These are phyloP conservation scores for Stegostoma tigrinum DNA, from an alignment of 2,113 vertebrate species.

Conservation along the genomic window DNA sequence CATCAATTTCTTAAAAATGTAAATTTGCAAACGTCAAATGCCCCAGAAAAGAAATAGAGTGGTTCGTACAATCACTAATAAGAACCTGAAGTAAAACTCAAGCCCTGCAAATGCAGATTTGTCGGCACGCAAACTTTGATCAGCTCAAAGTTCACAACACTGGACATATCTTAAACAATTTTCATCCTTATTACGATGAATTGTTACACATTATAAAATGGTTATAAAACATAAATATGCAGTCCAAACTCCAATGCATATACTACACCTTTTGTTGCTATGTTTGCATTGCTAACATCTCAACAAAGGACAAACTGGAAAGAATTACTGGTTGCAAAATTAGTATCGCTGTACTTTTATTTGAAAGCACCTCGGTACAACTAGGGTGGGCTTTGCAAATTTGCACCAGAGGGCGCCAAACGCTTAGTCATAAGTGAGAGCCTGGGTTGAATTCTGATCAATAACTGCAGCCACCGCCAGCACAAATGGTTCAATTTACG, in stretches of 20 bases:
- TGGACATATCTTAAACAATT: background rate
- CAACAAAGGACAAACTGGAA: background rate
- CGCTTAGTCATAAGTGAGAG: background rate
- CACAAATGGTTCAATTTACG: background rate
- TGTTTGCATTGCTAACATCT: background rate
- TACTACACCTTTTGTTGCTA: background rate
- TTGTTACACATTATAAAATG: background rate
- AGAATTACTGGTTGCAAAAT: background rate
- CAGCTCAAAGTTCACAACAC: background rate
- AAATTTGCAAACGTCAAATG: background rate
- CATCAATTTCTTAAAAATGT: background rate
- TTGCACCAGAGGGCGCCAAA: slow-evolving; percentile 5
- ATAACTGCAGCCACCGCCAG: background rate
- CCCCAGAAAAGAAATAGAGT: background rate
- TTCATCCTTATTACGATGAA: background rate
- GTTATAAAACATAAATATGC: background rate
- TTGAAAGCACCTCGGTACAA: background rate
- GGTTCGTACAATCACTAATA: background rate
- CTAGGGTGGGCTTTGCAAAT: background rate
- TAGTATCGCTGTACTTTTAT: background rate
- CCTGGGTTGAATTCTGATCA: background rate
- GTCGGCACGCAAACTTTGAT: background rate
- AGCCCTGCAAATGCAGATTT: background rate
- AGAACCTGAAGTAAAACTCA: background rate
- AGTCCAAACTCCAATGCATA: background rate